A percentile compares a stretch with the other conserved stretches of the same genome.
phyloP scores from a whole-genome alignment of 2,888 invertebrate species.

The Pammene aurita region DNA sequence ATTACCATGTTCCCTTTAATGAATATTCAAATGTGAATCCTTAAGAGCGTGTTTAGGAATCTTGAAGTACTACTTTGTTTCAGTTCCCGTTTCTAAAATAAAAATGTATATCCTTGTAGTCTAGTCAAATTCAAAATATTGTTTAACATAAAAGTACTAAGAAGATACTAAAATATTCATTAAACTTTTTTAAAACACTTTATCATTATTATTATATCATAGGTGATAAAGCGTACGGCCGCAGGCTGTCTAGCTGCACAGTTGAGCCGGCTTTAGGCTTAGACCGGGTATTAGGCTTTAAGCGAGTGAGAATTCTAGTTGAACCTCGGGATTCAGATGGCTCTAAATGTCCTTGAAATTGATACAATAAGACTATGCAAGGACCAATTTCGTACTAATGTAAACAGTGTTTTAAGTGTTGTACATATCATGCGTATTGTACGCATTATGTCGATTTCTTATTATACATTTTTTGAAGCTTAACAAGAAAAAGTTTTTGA shows the following conservation, averaged over 20 bases:
- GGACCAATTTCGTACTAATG: not conserved
- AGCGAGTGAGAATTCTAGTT: slow-evolving; percentile 19
- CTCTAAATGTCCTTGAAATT: not conserved
- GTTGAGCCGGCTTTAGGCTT: slow-evolving; percentile 16
- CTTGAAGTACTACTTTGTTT: slow-evolving; percentile 3
- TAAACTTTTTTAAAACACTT: no score
- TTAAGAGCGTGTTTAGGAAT: slow-evolving; percentile 23
- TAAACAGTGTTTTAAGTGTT: no score
- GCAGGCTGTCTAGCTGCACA: slow-evolving; percentile 16
- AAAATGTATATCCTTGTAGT: not conserved
- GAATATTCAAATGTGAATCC: slow-evolving; percentile 41
- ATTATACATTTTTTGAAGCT: no score
- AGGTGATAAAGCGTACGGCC: not conserved
- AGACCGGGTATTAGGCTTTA: slow-evolving; percentile 2
- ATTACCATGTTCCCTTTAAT: slow-evolving; percentile 40
- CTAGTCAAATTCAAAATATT: no score
- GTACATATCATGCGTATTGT: no score
- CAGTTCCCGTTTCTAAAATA: not conserved
- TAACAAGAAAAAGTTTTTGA: no score
- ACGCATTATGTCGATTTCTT: no score
- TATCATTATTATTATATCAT: no score
- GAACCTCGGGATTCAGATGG: not conserved
- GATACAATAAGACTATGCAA: not conserved
- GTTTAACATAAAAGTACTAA: no score
- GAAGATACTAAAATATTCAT: no score